A percentile compares a stretch with the other conserved stretches of the same genome.
These are phyloP conservation scores for Lucifuga dentata DNA, from an alignment of 2,113 vertebrate genomes.

Conservation along the genomic window DNA sequence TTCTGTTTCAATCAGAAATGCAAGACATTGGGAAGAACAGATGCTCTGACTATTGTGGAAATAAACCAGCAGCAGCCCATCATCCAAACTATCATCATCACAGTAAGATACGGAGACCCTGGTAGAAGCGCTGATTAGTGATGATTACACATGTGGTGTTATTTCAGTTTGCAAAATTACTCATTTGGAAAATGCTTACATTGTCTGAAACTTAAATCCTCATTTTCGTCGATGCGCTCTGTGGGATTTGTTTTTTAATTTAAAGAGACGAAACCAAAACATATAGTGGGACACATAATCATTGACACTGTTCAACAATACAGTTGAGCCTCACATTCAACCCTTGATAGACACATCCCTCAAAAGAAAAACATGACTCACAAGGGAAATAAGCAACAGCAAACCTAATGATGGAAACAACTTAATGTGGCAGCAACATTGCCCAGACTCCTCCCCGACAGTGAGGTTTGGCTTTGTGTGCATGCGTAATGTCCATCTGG, in stretches of 20 bases:
- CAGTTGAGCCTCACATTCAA: conserved; percentile 66
- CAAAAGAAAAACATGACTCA: conserved; percentile 76
- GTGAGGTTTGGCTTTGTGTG: conserved; percentile 62
- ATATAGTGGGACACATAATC: conserved; percentile 65
- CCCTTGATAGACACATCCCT: conserved; percentile 72
- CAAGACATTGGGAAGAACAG: conserved; percentile 39
- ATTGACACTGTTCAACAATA: conserved; percentile 63
- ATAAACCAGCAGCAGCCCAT: neutral
- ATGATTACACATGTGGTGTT: conserved; percentile 65
- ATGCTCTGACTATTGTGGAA: conserved; percentile 61
- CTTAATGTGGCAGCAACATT: conserved; percentile 75
- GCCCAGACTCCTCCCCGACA: conserved; percentile 72
- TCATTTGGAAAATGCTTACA: conserved; percentile 71
- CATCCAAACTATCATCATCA: conserved; percentile 67
- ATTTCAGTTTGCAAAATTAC: conserved; percentile 60
- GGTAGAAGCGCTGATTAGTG: conserved; percentile 64
- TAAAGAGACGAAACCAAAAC: conserved; percentile 69
- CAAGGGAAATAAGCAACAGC: conserved; percentile 78
- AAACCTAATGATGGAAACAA: conserved; percentile 77
- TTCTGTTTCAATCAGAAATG: conserved; percentile 19
- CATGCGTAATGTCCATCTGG: conserved; percentile 73
- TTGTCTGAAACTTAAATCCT: conserved; percentile 68
- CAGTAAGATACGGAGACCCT: conserved; percentile 69
- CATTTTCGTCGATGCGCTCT: conserved; percentile 70
- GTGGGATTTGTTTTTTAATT: conserved; percentile 80